A percentile compares a stretch with the other conserved stretches of the same genome.
These are phyloP conservation scores for Paramormyrops hopkinsi DNA, from an alignment of 2,797 vertebrate species.

Conservation along the genomic window DNA sequence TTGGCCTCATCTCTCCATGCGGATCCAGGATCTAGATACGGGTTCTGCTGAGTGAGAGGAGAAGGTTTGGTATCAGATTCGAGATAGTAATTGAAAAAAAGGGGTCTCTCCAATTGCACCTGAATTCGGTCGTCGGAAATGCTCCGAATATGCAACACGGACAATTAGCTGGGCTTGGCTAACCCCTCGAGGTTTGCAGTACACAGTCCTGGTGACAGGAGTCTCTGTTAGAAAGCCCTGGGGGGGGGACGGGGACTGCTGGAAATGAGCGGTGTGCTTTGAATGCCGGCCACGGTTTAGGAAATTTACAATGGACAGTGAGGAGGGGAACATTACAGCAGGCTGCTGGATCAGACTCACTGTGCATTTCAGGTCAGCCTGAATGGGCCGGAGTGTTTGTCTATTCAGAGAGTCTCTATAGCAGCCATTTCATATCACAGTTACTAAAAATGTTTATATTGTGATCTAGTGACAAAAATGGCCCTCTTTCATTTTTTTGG, in stretches of 20 bases:
- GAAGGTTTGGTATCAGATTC: not conserved
- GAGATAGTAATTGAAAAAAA: constrained; percentile 27
- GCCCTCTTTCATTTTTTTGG: not conserved
- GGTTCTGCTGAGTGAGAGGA: not conserved
- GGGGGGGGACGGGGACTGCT: not conserved
- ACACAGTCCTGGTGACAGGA: constrained; percentile 39
- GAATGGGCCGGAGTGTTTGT: not conserved
- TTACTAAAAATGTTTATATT: not conserved
- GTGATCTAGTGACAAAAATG: not conserved
- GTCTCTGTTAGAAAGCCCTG: constrained; percentile 19
- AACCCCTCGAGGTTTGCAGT: constrained; percentile 53
- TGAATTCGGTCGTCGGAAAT: constrained; percentile 50
- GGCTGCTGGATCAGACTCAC: not conserved
- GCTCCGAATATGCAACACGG: constrained; percentile 54
- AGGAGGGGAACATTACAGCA: not conserved
- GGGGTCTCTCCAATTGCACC: constrained; percentile 32
- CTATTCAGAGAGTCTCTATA: not conserved
- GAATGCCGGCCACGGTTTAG: not conserved
- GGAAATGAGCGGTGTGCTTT: not conserved
- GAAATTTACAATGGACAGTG: not conserved
- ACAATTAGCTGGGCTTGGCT: constrained; percentile 55
- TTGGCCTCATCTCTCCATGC: not conserved
- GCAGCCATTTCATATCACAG: not conserved
- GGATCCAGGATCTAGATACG: not conserved
- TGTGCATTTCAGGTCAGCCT: not conserved